Evolutionary conservation across 1,140 invertebrate genomes (phyloP).

Genomic region (Manduca sexta): DNA sequence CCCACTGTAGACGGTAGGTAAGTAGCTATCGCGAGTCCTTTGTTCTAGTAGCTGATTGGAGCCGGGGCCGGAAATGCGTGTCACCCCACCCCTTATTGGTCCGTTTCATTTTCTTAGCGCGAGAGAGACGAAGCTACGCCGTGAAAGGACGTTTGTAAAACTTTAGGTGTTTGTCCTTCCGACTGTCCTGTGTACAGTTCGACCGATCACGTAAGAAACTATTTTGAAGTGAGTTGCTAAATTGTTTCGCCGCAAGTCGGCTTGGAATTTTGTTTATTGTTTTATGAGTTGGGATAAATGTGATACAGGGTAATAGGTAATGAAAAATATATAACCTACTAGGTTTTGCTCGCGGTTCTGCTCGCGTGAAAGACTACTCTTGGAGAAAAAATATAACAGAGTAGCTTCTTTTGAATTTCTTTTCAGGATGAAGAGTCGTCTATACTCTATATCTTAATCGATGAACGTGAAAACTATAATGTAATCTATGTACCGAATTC

Average conservation of each 20-base stretch:
- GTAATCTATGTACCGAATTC: no score
- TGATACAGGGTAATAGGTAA: no score
- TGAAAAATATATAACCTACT: no score
- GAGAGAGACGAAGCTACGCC: conserved; percentile 62
- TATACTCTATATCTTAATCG: no score
- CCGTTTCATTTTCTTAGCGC: conserved; percentile 71
- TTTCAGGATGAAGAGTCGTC: no score
- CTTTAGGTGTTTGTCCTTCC: conserved; percentile 60
- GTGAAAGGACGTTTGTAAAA: conserved; percentile 63
- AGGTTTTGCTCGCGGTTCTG: no score
- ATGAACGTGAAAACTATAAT: no score
- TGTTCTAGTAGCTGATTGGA: conserved; percentile 73
- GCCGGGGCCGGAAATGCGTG: conserved; percentile 70
- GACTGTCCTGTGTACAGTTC: no score
- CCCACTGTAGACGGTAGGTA: conserved; percentile 64
- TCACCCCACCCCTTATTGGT: conserved; percentile 72
- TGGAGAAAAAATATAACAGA: no score
- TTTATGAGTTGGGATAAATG: conserved; percentile 44
- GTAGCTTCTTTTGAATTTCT: no score
- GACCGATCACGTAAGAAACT: no score
- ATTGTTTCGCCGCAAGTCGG: conserved; percentile 40
- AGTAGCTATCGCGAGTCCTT: conserved; percentile 70
- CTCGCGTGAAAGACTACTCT: no score
- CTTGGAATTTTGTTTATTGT: conserved; percentile 42
- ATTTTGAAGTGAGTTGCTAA: conserved; percentile 51